Evolutionary conservation across 2,797 vertebrate genomes (phyloP), one percentile per base, ranked within the genome.

Genomic region (Arnoldichthys spilopterus): DNA sequence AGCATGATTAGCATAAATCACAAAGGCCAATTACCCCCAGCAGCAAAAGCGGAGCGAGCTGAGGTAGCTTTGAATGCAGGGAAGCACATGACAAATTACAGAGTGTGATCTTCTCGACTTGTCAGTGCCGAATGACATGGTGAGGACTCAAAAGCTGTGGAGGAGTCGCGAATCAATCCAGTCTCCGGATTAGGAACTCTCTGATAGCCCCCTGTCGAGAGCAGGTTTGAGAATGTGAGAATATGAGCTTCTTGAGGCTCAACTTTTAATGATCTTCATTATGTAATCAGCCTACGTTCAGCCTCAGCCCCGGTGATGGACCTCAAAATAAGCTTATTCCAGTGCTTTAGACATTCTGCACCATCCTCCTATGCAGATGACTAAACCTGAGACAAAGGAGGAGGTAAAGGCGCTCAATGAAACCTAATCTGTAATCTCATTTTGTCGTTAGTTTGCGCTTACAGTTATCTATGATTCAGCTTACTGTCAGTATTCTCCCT

Each of bases 131-230:
- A 83, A 87, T 78, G 70, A 87, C 85, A 87, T 88, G 87, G 74
- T 53, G 68, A 70, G 76, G 76, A 77, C 83, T 80, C 72, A 53
- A 68, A 76, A 82, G 69, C 85, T 88, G 87, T 89, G 84, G 87
- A 71, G 82, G 82, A 77, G 84, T 81, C 61, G 82, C 67, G 89
- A 88, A 92, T 93, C 87, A 91, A 88, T 91, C 88, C 84, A 40
- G 84, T 86, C 88, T 91, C 89, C 77, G 92, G 92, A 93, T 93
- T 93, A 93, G 82, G 81, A 85, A 80, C 82, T 85, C 83, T 86
- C 82, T 86, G 88, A 92, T 91, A 92, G 89, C 84, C 89, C 37
- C 62, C 75, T 85, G 83, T 66, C 75, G 85, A 86, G 80, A 82
- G 73, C 83, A 72, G 56, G 72, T 78, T 82, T 58, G 56, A 45